Evolutionary conservation across 1,140 invertebrate species (phyloP).

Genomic region (Helicoverpa zea): DNA sequence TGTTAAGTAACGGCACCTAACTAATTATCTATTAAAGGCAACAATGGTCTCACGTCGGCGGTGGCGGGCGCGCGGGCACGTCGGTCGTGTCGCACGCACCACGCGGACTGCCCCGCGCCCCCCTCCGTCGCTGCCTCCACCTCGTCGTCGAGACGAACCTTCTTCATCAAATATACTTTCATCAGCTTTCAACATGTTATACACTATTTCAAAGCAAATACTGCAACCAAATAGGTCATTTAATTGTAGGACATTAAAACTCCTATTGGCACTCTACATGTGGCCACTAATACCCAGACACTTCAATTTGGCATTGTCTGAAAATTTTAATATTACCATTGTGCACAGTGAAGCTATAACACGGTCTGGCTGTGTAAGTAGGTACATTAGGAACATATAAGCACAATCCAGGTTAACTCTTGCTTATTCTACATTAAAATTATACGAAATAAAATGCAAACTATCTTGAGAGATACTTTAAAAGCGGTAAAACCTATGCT

Average conservation of each 20-base stretch:
- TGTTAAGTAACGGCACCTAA: slow-evolving; percentile 79
- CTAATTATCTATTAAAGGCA: slow-evolving; percentile 84
- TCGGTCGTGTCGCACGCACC: slow-evolving; percentile 61
- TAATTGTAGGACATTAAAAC: too few relatives aligned
- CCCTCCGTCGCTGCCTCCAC: neutral
- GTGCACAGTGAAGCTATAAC: slow-evolving; percentile 6
- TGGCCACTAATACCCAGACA: too few relatives aligned
- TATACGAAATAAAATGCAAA: neutral
- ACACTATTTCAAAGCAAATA: too few relatives aligned
- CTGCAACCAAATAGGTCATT: too few relatives aligned
- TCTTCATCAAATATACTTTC: neutral
- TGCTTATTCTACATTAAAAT: slow-evolving; percentile 6
- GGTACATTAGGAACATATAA: slow-evolving; percentile 5
- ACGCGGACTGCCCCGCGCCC: slow-evolving; percentile 7
- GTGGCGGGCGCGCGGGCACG: slow-evolving; percentile 61
- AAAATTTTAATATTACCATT: neutral
- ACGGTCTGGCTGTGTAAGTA: neutral
- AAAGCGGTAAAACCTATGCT: neutral
- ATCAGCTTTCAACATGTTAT: neutral
- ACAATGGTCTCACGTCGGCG: slow-evolving; percentile 81
- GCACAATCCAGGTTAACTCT: slow-evolving; percentile 6
- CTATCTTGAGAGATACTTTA: neutral
- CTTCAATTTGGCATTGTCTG: too few relatives aligned
- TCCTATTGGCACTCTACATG: too few relatives aligned
- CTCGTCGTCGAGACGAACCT: neutral